phyloP scores from a whole-genome alignment of 2,888 invertebrate species.

The Busseola fusca region DNA sequence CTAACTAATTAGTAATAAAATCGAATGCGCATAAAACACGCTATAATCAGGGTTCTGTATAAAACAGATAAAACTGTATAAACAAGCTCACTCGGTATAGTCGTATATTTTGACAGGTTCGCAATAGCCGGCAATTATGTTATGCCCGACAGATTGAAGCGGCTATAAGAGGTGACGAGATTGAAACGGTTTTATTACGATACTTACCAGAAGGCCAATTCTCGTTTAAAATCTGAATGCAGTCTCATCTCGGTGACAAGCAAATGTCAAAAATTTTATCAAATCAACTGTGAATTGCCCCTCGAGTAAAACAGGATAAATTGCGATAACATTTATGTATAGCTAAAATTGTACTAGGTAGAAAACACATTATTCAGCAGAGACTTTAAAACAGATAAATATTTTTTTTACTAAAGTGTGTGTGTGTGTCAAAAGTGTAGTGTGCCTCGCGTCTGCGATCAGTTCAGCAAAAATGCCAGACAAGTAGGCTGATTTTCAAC shows the following conservation, averaged over 20 bases:
- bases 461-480: not conserved
- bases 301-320: not conserved
- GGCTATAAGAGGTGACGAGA: slow-evolving; percentile 12
- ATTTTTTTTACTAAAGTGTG: not conserved
- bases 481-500: not conserved
- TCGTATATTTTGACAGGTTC: slow-evolving; percentile 57
- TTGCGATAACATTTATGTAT: not conserved
- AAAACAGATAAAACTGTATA: slow-evolving; percentile 41
- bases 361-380: not conserved
- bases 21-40: slow-evolving; percentile 31
- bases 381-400: not conserved
- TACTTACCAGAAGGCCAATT: not conserved
- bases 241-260: no score
- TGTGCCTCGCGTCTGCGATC: not conserved
- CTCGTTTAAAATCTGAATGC: no score
- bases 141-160: slow-evolving; percentile 32
- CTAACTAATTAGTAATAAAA: slow-evolving; percentile 21
- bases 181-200: slow-evolving; percentile 21
- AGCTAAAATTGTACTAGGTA: not conserved
- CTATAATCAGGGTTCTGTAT: slow-evolving; percentile 11
- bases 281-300: no score
- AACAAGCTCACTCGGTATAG: slow-evolving; percentile 19
- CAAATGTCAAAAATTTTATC: no score
- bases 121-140: slow-evolving; percentile 56
- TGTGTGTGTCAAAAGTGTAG: no score